phyloP scores from a whole-genome alignment of 2,797 vertebrate species.

The Petrocephalus schoutedeni region DNA sequence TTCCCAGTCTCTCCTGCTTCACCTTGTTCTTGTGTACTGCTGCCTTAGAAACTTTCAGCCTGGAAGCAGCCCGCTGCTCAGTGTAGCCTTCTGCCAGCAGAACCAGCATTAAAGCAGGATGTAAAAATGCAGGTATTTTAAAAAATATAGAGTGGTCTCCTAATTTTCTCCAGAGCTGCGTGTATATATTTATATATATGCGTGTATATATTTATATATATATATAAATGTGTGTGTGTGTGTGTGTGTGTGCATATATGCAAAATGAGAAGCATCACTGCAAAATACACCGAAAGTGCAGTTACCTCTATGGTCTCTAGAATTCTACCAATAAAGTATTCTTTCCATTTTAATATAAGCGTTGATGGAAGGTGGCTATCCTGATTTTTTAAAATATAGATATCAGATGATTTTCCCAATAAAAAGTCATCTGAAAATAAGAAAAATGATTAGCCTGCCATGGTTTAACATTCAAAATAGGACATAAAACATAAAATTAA shows the following conservation, averaged over 20 bases:
- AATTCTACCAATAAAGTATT: conserved; percentile 63
- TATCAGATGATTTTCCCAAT: conserved; percentile 57
- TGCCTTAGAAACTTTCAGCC: too few relatives aligned
- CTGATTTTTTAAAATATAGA: conserved; percentile 65
- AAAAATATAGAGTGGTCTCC: too few relatives aligned
- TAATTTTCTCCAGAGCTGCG: too few relatives aligned
- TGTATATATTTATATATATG: not conserved
- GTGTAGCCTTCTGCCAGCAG: too few relatives aligned
- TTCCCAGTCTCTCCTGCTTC: too few relatives aligned
- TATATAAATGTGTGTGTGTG: not conserved
- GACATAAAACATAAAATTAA: not conserved
- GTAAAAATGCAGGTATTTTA: too few relatives aligned
- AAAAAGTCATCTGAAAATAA: conserved; percentile 57
- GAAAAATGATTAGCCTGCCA: conserved; percentile 18
- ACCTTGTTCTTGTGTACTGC: too few relatives aligned
- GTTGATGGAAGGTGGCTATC: conserved; percentile 62
- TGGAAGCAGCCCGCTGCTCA: too few relatives aligned
- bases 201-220: too few relatives aligned
- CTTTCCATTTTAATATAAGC: conserved; percentile 57
- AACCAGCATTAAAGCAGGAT: too few relatives aligned
- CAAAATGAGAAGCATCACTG: not conserved
- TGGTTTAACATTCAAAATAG: not conserved
- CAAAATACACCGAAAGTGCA: conserved; percentile 11
- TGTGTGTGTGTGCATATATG: not conserved
- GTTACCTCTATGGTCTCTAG: conserved; percentile 72